Evolutionary conservation across 2,797 vertebrate genomes (phyloP).

Genomic region (Otolemur crassicaudatus): DNA sequence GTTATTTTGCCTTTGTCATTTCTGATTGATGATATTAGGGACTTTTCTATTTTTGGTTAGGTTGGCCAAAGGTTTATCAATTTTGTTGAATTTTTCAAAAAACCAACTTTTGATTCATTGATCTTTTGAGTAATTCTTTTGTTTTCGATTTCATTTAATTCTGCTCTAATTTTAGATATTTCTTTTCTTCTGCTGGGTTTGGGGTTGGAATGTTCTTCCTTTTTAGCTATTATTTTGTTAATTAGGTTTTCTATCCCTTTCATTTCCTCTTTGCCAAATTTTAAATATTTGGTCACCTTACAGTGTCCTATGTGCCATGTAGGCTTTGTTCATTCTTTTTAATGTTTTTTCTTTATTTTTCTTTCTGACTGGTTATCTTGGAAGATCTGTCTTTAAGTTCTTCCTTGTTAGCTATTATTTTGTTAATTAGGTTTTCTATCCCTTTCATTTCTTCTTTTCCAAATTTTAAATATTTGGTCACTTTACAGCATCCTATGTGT

Average conservation of each 20-base stretch:
- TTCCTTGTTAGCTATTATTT: not conserved
- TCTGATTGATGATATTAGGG: no score
- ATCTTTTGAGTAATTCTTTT: no score
- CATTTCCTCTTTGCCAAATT: not conserved
- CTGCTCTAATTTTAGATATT: no score
- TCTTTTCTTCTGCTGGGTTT: no score
- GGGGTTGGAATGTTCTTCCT: no score
- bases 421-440: not conserved
- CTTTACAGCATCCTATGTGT: not conserved
- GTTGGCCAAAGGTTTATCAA: no score
- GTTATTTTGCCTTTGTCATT: no score
- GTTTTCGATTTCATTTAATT: no score
- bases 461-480: not conserved
- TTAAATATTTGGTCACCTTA: not conserved
- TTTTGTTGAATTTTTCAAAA: no score
- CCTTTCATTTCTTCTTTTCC: not conserved
- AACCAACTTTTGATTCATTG: no score
- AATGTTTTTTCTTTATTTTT: not conserved
- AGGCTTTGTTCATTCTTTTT: not conserved
- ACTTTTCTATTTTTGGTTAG: no score
- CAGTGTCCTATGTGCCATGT: not conserved
- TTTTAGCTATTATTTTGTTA: not conserved
- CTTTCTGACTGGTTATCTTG: not conserved
- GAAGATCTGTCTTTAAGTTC: not conserved
- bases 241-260: not conserved